phyloP scores from a whole-genome alignment of 30 jellyfish, hydroid and myxozoan genomes.

The Aurelia aurita complex sp. Pacific region DNA sequence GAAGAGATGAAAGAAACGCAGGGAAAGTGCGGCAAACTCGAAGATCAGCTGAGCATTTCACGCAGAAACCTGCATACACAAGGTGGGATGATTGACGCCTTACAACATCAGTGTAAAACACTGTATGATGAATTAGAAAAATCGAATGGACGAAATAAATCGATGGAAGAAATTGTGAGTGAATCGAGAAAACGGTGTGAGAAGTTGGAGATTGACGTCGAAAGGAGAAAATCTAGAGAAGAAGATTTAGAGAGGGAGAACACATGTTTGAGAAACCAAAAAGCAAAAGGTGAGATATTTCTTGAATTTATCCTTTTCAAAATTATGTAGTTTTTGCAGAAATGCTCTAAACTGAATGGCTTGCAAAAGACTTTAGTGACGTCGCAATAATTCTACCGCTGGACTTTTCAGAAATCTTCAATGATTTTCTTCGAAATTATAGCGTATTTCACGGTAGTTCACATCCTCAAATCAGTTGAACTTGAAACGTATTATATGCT shows the following conservation, averaged over 20 bases:
- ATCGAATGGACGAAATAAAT: conserved; percentile 55
- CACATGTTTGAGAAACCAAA: conserved; percentile 36
- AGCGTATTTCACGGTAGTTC: too few species aligned
- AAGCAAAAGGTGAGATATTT: conserved; percentile 31
- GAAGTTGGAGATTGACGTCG: conserved; percentile 43
- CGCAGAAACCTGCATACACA: conserved; percentile 90
- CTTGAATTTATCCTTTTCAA: too few species aligned
- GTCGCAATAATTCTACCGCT: too few species aligned
- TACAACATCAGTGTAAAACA: conserved; percentile 93
- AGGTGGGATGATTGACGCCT: conserved; percentile 92
- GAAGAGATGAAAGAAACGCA: conserved; percentile 49
- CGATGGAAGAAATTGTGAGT: conserved; percentile 53
- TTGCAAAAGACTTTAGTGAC: too few species aligned
- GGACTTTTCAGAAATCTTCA: too few species aligned
- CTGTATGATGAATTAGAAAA: conserved; percentile 82
- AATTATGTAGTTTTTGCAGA: too few species aligned
- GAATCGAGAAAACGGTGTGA: conserved; percentile 40
- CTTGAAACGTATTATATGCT: too few species aligned
- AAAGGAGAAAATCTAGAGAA: conserved; percentile 65
- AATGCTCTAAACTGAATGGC: too few species aligned
- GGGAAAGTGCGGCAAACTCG: conserved; percentile 74
- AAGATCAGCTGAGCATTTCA: conserved; percentile 72
- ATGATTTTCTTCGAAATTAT: too few species aligned
- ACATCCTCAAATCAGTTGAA: too few species aligned
- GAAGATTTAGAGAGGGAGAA: conserved; percentile 84